Evolutionary conservation across 2,888 invertebrate species (phyloP).

Genomic region (Anoncus sp.): DNA sequence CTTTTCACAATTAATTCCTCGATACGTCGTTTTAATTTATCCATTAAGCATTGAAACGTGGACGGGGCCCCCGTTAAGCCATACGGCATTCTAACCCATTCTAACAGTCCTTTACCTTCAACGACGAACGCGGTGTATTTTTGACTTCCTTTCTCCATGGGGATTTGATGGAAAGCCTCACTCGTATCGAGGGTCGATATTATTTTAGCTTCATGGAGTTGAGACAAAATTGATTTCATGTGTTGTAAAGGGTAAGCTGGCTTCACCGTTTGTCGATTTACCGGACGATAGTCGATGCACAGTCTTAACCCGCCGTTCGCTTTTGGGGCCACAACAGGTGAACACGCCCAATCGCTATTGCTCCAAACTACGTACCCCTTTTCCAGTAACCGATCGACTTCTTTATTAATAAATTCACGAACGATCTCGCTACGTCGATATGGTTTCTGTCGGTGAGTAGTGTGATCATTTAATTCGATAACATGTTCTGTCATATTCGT

Average conservation of each 20-base stretch:
- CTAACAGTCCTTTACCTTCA: constrained; percentile 52
- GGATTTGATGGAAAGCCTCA: too few species aligned
- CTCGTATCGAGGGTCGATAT: background rate
- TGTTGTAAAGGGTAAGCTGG: background rate
- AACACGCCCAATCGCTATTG: too few species aligned
- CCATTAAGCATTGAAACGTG: constrained; percentile 56
- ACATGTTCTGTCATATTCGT: constrained; percentile 34
- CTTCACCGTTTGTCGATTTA: too few species aligned
- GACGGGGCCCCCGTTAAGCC: too few species aligned
- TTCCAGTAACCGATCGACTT: too few species aligned
- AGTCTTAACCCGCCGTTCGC: background rate
- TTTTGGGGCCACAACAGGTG: background rate
- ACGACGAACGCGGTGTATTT: constrained; percentile 59
- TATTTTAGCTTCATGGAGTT: background rate
- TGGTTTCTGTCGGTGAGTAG: constrained; percentile 36
- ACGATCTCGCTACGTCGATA: constrained; percentile 37
- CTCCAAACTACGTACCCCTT: too few species aligned
- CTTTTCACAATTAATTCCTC: background rate
- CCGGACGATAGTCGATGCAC: too few species aligned
- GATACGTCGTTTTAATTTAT: constrained; percentile 12
- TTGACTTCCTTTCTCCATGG: too few species aligned
- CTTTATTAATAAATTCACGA: too few species aligned
- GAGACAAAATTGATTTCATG: constrained; percentile 4
- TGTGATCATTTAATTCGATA: constrained; percentile 21
- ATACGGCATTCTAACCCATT: too few species aligned